Conservation (phyloP, 1,140 invertebrate species). For the Drosophila auraria region DNA sequence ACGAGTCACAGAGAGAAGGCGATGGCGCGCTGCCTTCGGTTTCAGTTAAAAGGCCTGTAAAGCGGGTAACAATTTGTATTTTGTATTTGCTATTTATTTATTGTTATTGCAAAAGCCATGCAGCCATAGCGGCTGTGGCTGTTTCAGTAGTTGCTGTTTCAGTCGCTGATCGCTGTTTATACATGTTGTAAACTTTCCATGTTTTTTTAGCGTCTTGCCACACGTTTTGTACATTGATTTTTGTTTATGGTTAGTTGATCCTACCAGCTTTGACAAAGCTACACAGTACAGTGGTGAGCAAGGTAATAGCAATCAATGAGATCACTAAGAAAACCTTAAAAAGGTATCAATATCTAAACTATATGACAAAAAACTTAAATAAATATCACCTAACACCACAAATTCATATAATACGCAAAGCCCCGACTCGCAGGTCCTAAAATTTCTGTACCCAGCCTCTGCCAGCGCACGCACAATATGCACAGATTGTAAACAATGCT, state of each 20-base stretch:
- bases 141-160: slow-evolving; percentile 23
- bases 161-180: slow-evolving; percentile 27
- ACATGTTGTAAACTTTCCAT: slow-evolving; percentile 70
- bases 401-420: too few species aligned
- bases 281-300: background rate
- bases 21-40: background rate
- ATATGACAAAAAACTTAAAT: too few species aligned
- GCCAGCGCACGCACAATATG: too few species aligned
- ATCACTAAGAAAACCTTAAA: background rate
- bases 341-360: background rate
- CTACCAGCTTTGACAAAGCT: slow-evolving; percentile 33
- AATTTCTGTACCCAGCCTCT: too few species aligned
- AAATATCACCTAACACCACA: too few species aligned
- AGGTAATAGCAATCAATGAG: background rate
- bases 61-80: slow-evolving; percentile 56
- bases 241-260: slow-evolving; percentile 47
- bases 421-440: too few species aligned
- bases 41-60: slow-evolving; percentile 32
- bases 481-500: too few species aligned
- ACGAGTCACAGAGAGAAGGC: slow-evolving; percentile 55
- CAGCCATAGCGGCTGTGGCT: slow-evolving; percentile 18
- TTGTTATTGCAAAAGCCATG: slow-evolving; percentile 62
- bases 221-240: slow-evolving; percentile 54
- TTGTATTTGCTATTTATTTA: slow-evolving; percentile 70
- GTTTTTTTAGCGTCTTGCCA: slow-evolving; percentile 43